Evolutionary conservation across 1,140 invertebrate genomes (phyloP).

Genomic region (Holcopasites calliopsidis): DNA sequence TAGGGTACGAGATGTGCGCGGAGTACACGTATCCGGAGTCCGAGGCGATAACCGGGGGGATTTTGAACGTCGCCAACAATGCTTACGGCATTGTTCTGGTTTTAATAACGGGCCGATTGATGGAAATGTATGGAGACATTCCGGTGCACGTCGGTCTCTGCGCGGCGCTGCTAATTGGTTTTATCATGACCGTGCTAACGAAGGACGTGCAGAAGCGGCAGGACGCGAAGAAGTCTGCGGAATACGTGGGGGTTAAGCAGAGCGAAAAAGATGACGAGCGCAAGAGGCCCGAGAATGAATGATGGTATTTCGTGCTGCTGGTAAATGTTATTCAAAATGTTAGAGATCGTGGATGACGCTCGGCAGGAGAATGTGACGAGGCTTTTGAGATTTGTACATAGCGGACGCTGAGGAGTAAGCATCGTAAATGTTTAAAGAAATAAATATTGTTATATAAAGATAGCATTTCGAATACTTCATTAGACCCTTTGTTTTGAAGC

Average conservation of each 20-base stretch:
- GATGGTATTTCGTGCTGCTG: too few relatives aligned
- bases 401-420: not conserved
- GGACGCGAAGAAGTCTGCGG: conserved; percentile 60
- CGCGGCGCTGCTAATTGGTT: conserved; percentile 76
- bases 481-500: too few relatives aligned
- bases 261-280: conserved; percentile 4
- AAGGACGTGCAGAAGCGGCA: conserved; percentile 81
- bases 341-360: too few relatives aligned
- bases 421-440: too few relatives aligned
- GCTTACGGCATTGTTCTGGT: conserved; percentile 83
- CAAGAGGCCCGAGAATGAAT: not conserved
- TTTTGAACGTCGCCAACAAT: conserved; percentile 85
- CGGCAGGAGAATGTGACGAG: too few relatives aligned
- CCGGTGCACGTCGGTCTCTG: conserved; percentile 75
- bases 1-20: conserved; percentile 88
- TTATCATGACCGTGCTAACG: conserved; percentile 80
- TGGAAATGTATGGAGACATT: conserved; percentile 66
- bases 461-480: too few relatives aligned
- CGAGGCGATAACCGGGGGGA: conserved; percentile 83
- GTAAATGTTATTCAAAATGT: not conserved
- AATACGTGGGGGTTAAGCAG: conserved; percentile 19
- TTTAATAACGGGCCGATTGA: conserved; percentile 62
- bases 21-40: conserved; percentile 88
- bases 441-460: too few relatives aligned
- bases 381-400: conserved; percentile 5